Conservation (phyloP, 30 jellyfish, hydroid and myxozoan genomes). For the Aurelia coerulea region DNA sequence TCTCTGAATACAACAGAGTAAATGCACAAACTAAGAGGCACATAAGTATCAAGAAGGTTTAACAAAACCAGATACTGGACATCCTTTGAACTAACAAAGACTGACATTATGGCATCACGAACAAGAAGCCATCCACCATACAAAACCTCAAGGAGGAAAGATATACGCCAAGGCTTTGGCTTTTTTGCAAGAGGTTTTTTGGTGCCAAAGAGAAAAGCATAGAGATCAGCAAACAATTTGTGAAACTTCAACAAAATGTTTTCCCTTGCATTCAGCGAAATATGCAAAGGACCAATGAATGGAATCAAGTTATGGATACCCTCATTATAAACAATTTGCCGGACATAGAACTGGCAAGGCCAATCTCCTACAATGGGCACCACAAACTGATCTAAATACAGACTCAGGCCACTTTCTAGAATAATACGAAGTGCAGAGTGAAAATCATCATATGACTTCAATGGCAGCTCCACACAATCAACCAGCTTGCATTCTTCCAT, state of each 20-base stretch:
- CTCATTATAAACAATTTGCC: slow-evolving; percentile 33
- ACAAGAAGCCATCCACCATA: no score
- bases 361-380: slow-evolving; percentile 20
- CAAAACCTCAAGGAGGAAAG: slow-evolving; percentile 29
- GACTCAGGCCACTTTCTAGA: slow-evolving; percentile 11
- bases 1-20: no score
- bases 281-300: slow-evolving; percentile 24
- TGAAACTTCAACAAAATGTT: slow-evolving; percentile 10
- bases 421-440: background rate
- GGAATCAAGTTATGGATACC: slow-evolving; percentile 22
- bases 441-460: slow-evolving; percentile 37
- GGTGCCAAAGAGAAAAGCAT: slow-evolving; percentile 15
- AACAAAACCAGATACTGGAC: no score
- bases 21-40: no score
- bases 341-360: slow-evolving; percentile 40
- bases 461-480: slow-evolving; percentile 38
- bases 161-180: slow-evolving; percentile 49
- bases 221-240: slow-evolving; percentile 22
- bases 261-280: slow-evolving; percentile 14
- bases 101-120: no score
- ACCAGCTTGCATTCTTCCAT: slow-evolving; percentile 25
- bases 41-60: no score
- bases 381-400: slow-evolving; percentile 16
- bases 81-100: no score
- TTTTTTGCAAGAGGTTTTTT: slow-evolving; percentile 44